Base-by-base conservation (phyloP, 2,797 vertebrate species). In the Lacerta bilineata region DNA sequence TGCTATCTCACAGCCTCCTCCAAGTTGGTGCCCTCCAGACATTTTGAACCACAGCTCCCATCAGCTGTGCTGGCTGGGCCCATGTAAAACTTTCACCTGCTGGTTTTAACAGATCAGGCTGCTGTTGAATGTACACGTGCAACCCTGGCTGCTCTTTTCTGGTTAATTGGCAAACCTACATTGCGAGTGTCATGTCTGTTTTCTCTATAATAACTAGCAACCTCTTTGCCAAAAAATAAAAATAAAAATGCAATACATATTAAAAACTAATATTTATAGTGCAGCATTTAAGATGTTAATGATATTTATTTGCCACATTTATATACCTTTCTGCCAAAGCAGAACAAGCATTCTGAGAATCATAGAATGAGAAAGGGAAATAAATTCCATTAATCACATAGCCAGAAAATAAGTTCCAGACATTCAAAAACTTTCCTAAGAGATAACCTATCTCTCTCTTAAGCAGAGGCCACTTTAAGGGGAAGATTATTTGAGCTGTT, bases 391-490 rank as follows among this genome's bases (percentile, higher is more conserved):
- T 18, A 25, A 25, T 80, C 36, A 72, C 59, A 71, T 64, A 36
- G 85, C 39, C 50, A 85, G 50, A 89, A 84, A 89, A 80, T 80
- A 66, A 74, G n/a, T 80, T 89, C 77, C 68, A 84, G 46, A 46
- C 66, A 72, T 78, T 71, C 25, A 59, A 71, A 55, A 72, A 36
- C 18, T 78, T 83, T n/a, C 17, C 17, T 68, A 78, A 84, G 29
- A 43, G 29, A 78, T 78, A 71, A 88, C 27, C 13, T 61, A 84
- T 72, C 17, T 15, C n/a, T 41, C 20, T 61, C 20, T 84, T 50
- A 72, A 7, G 50, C 23, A 80, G 82, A 66, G 23, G 55, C 55
- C 29, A 39, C 15, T 64, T 61, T 55, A 78, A 46, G 55, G 69
- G 69, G 43, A 64, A 75, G 33, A 80, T 75, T 17, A 43, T 74